Conservation (phyloP, 2,797 vertebrate genomes). For the Crocidura indochinensis region DNA sequence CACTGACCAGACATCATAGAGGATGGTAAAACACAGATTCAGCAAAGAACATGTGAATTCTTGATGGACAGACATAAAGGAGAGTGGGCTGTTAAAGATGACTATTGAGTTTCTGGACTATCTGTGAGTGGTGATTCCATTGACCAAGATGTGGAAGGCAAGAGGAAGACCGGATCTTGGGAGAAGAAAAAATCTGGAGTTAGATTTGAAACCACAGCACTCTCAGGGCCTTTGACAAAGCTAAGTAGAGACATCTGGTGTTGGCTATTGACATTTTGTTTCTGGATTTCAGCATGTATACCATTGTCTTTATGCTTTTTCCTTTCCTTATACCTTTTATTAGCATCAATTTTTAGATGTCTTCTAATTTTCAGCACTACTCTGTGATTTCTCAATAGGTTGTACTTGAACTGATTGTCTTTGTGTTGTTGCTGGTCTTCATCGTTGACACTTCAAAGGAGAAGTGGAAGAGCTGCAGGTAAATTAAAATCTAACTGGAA, state of each 20-base stretch:
- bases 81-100: neutral
- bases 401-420: constrained; percentile 48
- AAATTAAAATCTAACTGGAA: constrained; percentile 36
- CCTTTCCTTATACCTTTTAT: neutral
- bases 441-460: constrained; percentile 30
- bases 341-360: neutral
- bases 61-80: neutral
- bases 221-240: neutral
- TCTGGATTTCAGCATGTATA: constrained; percentile 42
- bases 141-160: neutral
- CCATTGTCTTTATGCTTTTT: constrained; percentile 37
- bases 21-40: neutral
- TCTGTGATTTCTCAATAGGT: constrained; percentile 54
- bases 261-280: neutral
- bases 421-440: neutral
- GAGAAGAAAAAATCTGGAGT: neutral
- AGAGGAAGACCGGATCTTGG: neutral
- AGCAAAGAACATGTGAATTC: neutral
- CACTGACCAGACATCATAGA: neutral
- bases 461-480: constrained; percentile 14
- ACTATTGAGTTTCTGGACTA: neutral
- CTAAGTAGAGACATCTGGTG: neutral
- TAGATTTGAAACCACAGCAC: neutral
- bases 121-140: neutral
- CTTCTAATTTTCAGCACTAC: constrained; percentile 6